These are phyloP conservation scores for Apamea epomidion DNA, from an alignment of 2,888 invertebrate genomes.

Conservation along the genomic window DNA sequence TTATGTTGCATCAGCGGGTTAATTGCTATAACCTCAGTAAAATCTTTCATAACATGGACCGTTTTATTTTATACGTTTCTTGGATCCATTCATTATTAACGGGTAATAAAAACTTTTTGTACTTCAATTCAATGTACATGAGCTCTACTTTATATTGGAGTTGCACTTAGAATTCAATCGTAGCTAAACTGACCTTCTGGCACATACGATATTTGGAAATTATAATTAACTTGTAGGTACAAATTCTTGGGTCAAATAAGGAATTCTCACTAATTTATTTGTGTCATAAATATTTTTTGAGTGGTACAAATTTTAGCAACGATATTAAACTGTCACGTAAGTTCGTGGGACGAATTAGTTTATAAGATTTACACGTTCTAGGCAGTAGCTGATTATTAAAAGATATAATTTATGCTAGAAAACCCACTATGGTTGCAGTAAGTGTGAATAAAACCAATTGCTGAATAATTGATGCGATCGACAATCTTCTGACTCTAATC, in stretches of 20 bases:
- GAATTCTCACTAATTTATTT: slow-evolving; percentile 41
- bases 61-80: slow-evolving; percentile 32
- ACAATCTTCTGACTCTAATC: slow-evolving; percentile 19
- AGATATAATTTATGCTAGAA: background rate
- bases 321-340: slow-evolving; percentile 15
- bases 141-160: slow-evolving; percentile 34
- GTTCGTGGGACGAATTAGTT: slow-evolving; percentile 15
- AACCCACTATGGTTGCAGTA: slow-evolving; percentile 2
- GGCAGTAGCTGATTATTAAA: background rate
- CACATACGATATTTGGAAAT: slow-evolving; percentile 33
- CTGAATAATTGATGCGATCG: slow-evolving; percentile 27
- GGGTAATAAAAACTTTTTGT: slow-evolving; percentile 10
- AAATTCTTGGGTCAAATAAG: slow-evolving; percentile 39
- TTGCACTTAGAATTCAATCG: slow-evolving; percentile 26
- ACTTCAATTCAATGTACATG: slow-evolving; percentile 34
- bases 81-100: slow-evolving; percentile 18
- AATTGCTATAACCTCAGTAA: slow-evolving; percentile 34
- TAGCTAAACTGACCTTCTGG: slow-evolving; percentile 25
- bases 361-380: background rate
- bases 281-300: slow-evolving; percentile 21
- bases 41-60: slow-evolving; percentile 13
- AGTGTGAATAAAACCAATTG: slow-evolving; percentile 40
- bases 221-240: slow-evolving; percentile 37
- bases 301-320: slow-evolving; percentile 32
- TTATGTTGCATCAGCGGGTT: slow-evolving; percentile 29